Evolutionary conservation across 2,113 vertebrate species (phyloP).

Genomic region (Alligator mississippiensis): DNA sequence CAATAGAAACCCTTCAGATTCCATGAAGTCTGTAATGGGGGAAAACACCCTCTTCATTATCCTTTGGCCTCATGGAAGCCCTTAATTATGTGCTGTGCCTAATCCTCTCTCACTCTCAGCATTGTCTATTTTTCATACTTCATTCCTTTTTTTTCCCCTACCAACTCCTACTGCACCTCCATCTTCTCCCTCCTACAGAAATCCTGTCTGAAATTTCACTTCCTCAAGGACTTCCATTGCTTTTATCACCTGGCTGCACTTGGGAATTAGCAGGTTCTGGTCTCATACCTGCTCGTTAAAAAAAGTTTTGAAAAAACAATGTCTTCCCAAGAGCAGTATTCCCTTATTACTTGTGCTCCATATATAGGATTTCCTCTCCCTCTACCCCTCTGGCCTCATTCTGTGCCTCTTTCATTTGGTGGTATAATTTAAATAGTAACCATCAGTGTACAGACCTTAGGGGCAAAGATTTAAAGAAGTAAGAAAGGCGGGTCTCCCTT

Average conservation of each 20-base stretch:
- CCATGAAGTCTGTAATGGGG: background rate
- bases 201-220: background rate
- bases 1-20: background rate
- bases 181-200: background rate
- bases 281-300: constrained; percentile 19
- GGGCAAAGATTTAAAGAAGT: background rate
- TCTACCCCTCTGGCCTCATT: background rate
- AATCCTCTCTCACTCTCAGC: background rate
- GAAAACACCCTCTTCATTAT: background rate
- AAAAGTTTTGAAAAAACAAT: constrained; percentile 3
- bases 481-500: background rate
- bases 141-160: background rate
- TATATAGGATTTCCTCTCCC: background rate
- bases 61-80: background rate
- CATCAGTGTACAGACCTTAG: background rate
- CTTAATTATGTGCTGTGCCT: background rate
- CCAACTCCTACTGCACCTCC: background rate
- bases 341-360: background rate
- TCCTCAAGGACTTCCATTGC: background rate
- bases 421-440: background rate
- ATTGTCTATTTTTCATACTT: background rate
- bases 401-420: background rate
- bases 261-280: background rate
- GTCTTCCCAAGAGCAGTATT: constrained; percentile 14
- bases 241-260: background rate